phyloP scores from a whole-genome alignment of 2,797 vertebrate genomes.

The Cuculus canorus region DNA sequence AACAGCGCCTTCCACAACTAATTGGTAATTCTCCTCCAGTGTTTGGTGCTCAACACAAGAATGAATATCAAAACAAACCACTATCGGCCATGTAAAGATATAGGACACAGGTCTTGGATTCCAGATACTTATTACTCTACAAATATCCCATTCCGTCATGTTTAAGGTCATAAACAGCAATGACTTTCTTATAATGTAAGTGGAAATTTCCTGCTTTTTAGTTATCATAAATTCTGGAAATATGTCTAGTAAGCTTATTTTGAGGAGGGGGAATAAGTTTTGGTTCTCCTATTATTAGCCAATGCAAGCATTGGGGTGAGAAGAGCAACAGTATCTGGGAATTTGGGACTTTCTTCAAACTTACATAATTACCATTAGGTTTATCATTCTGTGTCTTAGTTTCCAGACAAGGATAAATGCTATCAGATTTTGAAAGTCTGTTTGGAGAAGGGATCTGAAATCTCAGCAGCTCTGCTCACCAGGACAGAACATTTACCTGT shows the following conservation, averaged over 20 bases:
- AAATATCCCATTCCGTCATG: background rate
- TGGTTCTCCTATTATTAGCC: background rate
- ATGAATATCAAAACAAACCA: background rate
- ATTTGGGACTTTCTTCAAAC: background rate
- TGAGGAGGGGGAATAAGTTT: rapidly evolving
- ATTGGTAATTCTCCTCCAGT: background rate
- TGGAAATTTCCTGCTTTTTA: background rate
- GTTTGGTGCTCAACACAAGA: background rate
- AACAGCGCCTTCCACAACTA: background rate
- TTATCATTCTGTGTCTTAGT: background rate
- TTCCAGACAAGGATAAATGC: background rate
- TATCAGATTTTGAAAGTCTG: background rate
- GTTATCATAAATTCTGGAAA: background rate
- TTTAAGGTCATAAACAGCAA: background rate
- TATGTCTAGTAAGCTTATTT: background rate
- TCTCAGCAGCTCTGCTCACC: background rate
- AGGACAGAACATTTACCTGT: background rate
- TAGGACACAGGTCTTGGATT: background rate
- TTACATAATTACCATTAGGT: background rate
- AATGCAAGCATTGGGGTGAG: background rate
- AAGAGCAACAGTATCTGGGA: background rate
- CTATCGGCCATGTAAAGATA: background rate
- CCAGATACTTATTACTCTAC: background rate
- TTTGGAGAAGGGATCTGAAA: background rate
- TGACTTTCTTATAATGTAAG: background rate